A percentile compares a stretch with the other conserved stretches of the same genome.
These are phyloP conservation scores for Psilopsiagon aurifrons DNA, from an alignment of 2,113 vertebrate species.

Conservation along the genomic window DNA sequence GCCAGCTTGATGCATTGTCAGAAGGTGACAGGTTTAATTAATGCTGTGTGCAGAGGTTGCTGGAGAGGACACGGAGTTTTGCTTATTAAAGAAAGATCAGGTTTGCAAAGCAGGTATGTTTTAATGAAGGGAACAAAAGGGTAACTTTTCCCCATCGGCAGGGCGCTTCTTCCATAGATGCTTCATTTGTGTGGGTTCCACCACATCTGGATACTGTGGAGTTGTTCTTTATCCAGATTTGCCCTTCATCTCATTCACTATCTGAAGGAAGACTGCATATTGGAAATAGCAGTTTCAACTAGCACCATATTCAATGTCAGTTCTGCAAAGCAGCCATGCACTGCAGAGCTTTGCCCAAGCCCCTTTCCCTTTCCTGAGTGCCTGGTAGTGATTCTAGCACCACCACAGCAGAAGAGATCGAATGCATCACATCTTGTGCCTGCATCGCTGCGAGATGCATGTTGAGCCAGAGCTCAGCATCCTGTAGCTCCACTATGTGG, in stretches of 20 bases:
- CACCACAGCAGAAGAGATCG: background rate
- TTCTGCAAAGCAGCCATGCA: background rate
- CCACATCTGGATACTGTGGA: background rate
- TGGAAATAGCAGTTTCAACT: background rate
- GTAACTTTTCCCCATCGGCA: background rate
- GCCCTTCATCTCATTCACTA: background rate
- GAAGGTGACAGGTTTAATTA: slow-evolving; percentile 39
- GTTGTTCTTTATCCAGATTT: background rate
- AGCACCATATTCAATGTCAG: no score
- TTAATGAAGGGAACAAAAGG: background rate
- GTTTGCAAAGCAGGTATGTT: background rate
- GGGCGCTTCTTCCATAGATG: background rate
- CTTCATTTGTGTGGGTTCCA: background rate
- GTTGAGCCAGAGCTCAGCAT: background rate
- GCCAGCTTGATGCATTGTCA: background rate
- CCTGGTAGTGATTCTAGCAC: no score
- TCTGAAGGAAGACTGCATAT: background rate
- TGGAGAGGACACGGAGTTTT: background rate
- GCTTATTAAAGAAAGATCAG: background rate
- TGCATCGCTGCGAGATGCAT: background rate
- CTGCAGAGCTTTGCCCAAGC: background rate
- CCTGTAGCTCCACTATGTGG: accelerated
- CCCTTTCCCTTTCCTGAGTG: background rate
- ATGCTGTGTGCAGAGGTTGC: background rate
- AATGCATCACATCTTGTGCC: accelerated